Base-by-base conservation (phyloP, 2,113 vertebrate genomes). In the Polypterus bichir region DNA sequence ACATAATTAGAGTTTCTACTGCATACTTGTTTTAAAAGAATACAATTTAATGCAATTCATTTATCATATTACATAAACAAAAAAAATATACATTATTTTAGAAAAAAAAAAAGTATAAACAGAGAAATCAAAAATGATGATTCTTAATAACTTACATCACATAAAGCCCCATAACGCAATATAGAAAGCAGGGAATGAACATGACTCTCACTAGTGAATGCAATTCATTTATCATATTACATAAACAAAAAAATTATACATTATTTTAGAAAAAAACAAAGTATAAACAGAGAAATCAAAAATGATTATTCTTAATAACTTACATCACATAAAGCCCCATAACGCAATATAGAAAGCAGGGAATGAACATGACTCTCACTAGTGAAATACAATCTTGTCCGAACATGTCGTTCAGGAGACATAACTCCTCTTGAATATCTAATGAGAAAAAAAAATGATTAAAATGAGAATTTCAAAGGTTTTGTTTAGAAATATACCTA, bases 301-400 rank as follows among this genome's bases (percentile, higher is more conserved):
- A n/a, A 46, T 9, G 9, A 27, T 4, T 5, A 48, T 53, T 9
- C 45, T n/a, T 9, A 59, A 27, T n/a, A n/a, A 80, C 89, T 89
- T 77, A 92, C 91, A 64, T 90, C 85, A 77, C 89, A 92, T 69
- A 93, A 87, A 64, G 90, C 83, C 74, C 91, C 91, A 0, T 91
- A 93, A 63, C 87, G 89, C 65, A 93, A 81, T 61, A 88, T 89
- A 57, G 90, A 93, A 1, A 93, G 75, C 57, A 93, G 76, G 6
- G 91, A 93, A 64, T 93, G 91, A 4, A 93, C 91, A 0, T 93
- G 91, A 67, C 91, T 92, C 71, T 92, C 91, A 44, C 91, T 93
- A 66, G 91, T 93, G 68, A 93, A 93, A 71, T 93, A 93, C 3
- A 93, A 79, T 9, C 91, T 82, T 45, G 91, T 93, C 49, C 91